These are phyloP conservation scores for Chelonoidis abingdonii DNA, from an alignment of 2,113 vertebrate genomes.

Conservation along the genomic window DNA sequence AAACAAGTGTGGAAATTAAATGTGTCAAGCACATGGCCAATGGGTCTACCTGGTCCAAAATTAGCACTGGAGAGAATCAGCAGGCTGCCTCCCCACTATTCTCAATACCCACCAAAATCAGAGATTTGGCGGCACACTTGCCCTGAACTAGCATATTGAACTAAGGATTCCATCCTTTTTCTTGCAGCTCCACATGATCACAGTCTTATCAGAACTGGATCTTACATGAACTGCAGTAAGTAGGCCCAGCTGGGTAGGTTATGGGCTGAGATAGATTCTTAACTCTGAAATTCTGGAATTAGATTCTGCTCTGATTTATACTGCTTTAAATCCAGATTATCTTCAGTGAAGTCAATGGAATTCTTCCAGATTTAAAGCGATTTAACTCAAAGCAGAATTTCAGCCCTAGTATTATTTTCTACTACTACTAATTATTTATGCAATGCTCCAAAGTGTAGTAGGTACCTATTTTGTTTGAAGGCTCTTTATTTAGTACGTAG, in stretches of 20 bases:
- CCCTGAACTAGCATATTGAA: neutral
- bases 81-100: neutral
- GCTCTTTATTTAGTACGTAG: neutral
- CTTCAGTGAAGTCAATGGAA: conserved; percentile 33
- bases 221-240: neutral
- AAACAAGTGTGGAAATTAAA: neutral
- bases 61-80: neutral
- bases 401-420: conserved; percentile 15
- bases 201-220: rapidly evolving
- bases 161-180: conserved; percentile 15
- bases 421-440: conserved; percentile 48
- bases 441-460: conserved; percentile 36
- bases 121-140: neutral
- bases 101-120: neutral
- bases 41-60: neutral
- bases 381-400: conserved; percentile 38
- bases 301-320: neutral
- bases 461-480: neutral
- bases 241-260: neutral
- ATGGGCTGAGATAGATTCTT: neutral
- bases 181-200: neutral
- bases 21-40: neutral
- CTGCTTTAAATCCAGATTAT: conserved; percentile 25
- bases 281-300: neutral
- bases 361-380: conserved; percentile 35